These are phyloP conservation scores for Uropetala carovei DNA, from an alignment of 2,888 invertebrate species.

Conservation along the genomic window DNA sequence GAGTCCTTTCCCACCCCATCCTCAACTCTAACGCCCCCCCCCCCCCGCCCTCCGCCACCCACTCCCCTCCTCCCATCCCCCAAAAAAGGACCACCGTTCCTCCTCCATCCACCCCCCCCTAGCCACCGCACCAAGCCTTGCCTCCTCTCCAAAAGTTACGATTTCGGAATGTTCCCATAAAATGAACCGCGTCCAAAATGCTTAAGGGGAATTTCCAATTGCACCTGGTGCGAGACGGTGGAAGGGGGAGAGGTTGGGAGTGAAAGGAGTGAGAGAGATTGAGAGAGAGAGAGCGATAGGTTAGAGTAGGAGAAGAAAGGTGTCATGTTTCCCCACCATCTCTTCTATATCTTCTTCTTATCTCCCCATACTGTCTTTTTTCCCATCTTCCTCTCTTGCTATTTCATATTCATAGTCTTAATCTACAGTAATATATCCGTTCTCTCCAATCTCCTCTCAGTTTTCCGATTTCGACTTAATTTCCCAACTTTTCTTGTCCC, in stretches of 20 bases:
- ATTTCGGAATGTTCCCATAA: conserved; percentile 24
- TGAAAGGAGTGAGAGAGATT: not conserved
- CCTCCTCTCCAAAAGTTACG: conserved; percentile 1
- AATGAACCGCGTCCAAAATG: not conserved
- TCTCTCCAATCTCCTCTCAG: not conserved
- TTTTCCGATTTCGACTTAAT: not conserved
- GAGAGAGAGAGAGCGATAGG: not conserved
- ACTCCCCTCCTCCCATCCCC: too few species aligned
- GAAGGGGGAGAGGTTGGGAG: not conserved
- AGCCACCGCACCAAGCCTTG: not conserved
- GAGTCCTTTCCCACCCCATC: not conserved
- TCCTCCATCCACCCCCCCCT: too few species aligned
- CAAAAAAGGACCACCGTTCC: too few species aligned
- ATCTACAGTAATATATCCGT: too few species aligned
- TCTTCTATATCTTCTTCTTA: not conserved
- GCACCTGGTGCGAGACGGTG: not conserved
- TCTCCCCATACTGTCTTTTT: not conserved
- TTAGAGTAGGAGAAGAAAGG: not conserved
- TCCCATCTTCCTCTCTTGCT: not conserved
- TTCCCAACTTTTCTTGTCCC: not conserved
- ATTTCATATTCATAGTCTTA: not conserved
- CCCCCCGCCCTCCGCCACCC: not conserved
- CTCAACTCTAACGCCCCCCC: not conserved
- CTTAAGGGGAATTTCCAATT: not conserved
- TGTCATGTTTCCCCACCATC: not conserved